Percentiles rank a stretch among this genome's conserved stretches.
phyloP scores from a whole-genome alignment of 2,888 invertebrate genomes.

The Scelioninae gen. 2 region DNA sequence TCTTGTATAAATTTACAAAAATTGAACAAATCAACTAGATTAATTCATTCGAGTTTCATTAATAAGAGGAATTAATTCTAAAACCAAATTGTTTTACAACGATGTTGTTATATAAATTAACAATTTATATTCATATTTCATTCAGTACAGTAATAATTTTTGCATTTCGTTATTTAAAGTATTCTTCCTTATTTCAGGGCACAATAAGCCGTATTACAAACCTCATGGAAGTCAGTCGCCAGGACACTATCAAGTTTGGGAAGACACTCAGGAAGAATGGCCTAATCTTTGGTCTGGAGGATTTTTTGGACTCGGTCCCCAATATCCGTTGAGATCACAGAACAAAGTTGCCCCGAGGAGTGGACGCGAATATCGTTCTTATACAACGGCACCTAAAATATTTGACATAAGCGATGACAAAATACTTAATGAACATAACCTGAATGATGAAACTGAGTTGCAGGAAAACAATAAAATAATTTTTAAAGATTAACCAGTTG shows the following conservation, averaged over 20 bases:
- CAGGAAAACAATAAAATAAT: conserved; percentile 21
- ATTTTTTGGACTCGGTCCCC: conserved; percentile 44
- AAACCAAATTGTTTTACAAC: no score
- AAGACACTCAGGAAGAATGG: conserved; percentile 41
- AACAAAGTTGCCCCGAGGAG: conserved; percentile 50
- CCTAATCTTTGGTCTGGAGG: conserved; percentile 37
- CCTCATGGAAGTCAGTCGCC: conserved; percentile 20
- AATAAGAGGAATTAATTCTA: no score
- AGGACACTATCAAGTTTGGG: conserved; percentile 50
- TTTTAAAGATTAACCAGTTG: conserved; percentile 23
- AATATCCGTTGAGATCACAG: conserved; percentile 25
- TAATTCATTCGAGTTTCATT: no score
- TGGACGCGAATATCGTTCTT: conserved; percentile 50
- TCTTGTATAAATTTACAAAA: no score
- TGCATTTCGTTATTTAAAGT: no score
- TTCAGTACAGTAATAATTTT: no score
- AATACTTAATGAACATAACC: not conserved
- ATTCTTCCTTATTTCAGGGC: no score
- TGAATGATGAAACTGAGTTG: not conserved
- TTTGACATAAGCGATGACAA: not conserved
- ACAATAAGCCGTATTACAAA: no score
- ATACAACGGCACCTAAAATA: conserved; percentile 26
- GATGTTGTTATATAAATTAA: no score
- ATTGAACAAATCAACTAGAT: no score
- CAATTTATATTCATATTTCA: no score